Evolutionary conservation across 2,888 invertebrate species (phyloP).

Genomic region (Arenicola marina): DNA sequence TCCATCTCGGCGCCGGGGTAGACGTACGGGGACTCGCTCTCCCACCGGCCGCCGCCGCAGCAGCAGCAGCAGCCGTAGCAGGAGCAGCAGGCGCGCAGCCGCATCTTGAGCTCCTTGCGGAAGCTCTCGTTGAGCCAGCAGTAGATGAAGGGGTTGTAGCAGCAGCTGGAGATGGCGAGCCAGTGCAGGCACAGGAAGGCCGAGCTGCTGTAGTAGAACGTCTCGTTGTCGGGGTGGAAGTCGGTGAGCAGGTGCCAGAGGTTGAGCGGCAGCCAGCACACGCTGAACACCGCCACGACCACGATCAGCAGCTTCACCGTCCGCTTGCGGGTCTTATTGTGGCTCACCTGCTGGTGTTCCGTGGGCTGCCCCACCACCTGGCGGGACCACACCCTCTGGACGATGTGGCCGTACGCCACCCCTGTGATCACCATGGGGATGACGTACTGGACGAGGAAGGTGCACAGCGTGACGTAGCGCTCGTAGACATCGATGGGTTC

Average conservation of each 20-base stretch:
- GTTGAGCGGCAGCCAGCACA: slow-evolving; percentile 64
- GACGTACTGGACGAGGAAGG: slow-evolving; percentile 61
- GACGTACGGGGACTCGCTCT: too few species aligned
- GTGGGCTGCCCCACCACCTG: slow-evolving; percentile 40
- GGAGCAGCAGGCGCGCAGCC: not conserved
- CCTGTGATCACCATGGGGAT: slow-evolving; percentile 61
- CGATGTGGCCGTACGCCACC: slow-evolving; percentile 59
- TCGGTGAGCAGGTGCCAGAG: slow-evolving; percentile 61
- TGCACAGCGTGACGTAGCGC: slow-evolving; percentile 56
- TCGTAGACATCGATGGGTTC: slow-evolving; percentile 50
- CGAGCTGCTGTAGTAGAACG: slow-evolving; percentile 42
- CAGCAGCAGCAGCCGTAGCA: too few species aligned
- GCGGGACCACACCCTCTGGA: slow-evolving; percentile 53
- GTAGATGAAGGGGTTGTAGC: slow-evolving; percentile 64
- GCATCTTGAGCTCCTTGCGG: slow-evolving; percentile 32
- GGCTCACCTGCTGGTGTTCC: slow-evolving; percentile 56
- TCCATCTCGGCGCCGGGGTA: too few species aligned
- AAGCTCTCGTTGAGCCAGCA: slow-evolving; percentile 64
- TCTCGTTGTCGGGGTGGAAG: slow-evolving; percentile 47
- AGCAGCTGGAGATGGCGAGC: slow-evolving; percentile 63
- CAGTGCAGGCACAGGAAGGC: slow-evolving; percentile 62
- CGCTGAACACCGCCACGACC: slow-evolving; percentile 61
- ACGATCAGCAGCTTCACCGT: slow-evolving; percentile 63
- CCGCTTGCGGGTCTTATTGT: slow-evolving; percentile 58
- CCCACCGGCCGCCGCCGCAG: too few species aligned